Conservation (phyloP, 2,888 invertebrate genomes). For the Dryomyza anilis region DNA sequence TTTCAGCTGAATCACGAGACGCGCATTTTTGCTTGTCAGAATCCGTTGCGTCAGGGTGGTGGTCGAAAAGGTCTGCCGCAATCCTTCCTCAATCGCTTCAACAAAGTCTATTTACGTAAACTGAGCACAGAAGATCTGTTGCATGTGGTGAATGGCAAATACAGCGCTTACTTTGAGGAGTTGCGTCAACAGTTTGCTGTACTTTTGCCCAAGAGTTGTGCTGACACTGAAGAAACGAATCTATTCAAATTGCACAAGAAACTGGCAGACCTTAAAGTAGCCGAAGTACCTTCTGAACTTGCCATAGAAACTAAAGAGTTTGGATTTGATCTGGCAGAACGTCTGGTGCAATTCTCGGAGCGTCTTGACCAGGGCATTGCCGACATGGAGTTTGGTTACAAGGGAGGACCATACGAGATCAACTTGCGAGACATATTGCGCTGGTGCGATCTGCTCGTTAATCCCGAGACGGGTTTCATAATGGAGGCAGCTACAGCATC, state of each 20-base stretch:
- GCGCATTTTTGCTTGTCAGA: slow-evolving; percentile 95
- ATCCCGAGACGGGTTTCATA: slow-evolving; percentile 51
- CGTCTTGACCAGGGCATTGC: slow-evolving; percentile 70
- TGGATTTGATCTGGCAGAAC: slow-evolving; percentile 66
- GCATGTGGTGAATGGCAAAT: slow-evolving; percentile 56
- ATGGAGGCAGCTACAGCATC: slow-evolving; percentile 46
- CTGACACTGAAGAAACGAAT: slow-evolving; percentile 17
- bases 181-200: slow-evolving; percentile 41
- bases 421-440: slow-evolving; percentile 93
- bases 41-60: slow-evolving; percentile 94
- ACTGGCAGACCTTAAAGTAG: background rate
- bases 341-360: slow-evolving; percentile 81
- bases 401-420: slow-evolving; percentile 94
- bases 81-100: slow-evolving; percentile 97
- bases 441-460: slow-evolving; percentile 82
- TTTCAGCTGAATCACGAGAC: slow-evolving; percentile 80
- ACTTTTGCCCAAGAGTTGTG: slow-evolving; percentile 33
- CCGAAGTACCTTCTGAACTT: background rate
- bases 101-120: slow-evolving; percentile 78
- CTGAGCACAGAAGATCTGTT: slow-evolving; percentile 70
- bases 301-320: background rate
- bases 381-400: slow-evolving; percentile 74
- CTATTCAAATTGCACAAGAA: slow-evolving; percentile 38
- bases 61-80: slow-evolving; percentile 93
- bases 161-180: slow-evolving; percentile 46